These are phyloP conservation scores for Cepaea nemoralis DNA, from an alignment of 1,140 invertebrate genomes.

Conservation along the genomic window DNA sequence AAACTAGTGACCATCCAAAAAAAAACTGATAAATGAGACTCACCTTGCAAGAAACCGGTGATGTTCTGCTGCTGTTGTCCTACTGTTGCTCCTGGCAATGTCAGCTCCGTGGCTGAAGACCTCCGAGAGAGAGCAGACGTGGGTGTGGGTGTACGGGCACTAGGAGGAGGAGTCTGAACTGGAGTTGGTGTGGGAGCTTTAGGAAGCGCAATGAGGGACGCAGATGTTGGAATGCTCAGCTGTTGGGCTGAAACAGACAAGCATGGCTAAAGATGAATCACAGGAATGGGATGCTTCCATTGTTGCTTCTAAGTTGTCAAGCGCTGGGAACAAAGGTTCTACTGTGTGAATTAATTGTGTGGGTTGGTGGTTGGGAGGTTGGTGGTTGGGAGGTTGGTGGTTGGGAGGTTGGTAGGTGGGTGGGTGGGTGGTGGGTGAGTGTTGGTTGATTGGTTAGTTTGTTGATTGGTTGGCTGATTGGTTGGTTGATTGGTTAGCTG, in stretches of 20 bases:
- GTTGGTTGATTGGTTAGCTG: no score
- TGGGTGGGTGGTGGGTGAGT: no score
- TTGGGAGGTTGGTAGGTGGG: no score
- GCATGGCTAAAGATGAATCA: conserved; percentile 2
- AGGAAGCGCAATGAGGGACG: conserved; percentile 40
- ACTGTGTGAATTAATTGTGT: no score
- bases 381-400: no score
- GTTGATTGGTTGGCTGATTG: no score
- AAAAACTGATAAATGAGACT: no score
- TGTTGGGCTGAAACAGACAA: conserved; percentile 48
- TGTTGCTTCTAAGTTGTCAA: no score
- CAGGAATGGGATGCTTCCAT: background rate
- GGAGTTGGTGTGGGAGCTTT: conserved; percentile 54
- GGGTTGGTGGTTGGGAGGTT: no score
- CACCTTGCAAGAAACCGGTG: conserved; percentile 47
- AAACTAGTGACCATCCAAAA: no score
- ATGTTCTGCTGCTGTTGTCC: conserved; percentile 45
- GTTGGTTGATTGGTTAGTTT: no score
- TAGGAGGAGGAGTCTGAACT: conserved; percentile 48
- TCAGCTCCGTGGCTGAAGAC: conserved; percentile 46
- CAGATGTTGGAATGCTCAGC: conserved; percentile 17
- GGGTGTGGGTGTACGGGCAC: conserved; percentile 51
- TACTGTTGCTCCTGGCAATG: conserved; percentile 46
- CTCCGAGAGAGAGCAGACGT: conserved; percentile 37
- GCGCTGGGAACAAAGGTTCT: no score